These are phyloP conservation scores for Megaceryle torquata DNA, from an alignment of 2,113 vertebrate genomes.

Conservation along the genomic window DNA sequence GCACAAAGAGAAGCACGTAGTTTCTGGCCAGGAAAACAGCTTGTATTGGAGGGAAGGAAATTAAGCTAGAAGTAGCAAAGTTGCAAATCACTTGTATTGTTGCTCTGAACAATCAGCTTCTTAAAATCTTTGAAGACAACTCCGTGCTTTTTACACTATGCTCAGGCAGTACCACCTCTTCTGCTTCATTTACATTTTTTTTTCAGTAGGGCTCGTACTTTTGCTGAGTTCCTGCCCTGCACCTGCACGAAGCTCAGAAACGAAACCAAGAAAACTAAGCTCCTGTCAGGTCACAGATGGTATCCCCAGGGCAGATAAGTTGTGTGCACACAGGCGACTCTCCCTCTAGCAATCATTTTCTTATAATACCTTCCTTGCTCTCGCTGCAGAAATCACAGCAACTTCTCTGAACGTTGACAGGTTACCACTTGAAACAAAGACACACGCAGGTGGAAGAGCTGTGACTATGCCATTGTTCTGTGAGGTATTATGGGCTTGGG, in stretches of 20 bases:
- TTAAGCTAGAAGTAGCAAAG: background rate
- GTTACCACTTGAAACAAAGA: background rate
- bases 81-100: background rate
- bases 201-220: fast-evolving
- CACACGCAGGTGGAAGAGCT: background rate
- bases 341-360: background rate
- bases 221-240: background rate
- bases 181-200: background rate
- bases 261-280: background rate
- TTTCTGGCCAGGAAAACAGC: background rate
- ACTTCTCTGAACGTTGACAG: background rate
- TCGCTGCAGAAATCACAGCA: background rate
- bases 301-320: background rate
- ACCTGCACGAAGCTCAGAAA: background rate
- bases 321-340: background rate
- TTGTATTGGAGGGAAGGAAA: background rate
- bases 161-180: background rate
- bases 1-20: background rate
- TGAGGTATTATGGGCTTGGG: fast-evolving
- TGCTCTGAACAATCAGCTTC: background rate
- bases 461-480: no score
- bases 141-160: background rate
- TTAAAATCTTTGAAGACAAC: background rate
- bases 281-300: fast-evolving
- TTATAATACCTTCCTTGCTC: background rate